A percentile compares a stretch with the other conserved stretches of the same genome.
These are phyloP conservation scores for Poecilus cupreus DNA, from an alignment of 2,888 invertebrate species.

Conservation along the genomic window DNA sequence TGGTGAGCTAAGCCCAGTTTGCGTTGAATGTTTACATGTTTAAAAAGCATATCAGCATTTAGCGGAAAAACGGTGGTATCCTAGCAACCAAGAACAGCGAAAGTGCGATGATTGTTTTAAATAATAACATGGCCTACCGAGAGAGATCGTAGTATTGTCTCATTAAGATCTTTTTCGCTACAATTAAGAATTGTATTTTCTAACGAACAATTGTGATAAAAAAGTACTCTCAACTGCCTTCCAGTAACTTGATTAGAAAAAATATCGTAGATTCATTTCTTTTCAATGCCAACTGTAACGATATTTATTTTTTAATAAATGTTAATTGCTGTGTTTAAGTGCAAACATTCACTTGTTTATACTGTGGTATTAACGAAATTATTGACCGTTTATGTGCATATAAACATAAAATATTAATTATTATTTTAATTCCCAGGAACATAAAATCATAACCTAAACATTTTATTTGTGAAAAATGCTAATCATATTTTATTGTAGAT, in stretches of 20 bases:
- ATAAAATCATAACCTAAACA: no score
- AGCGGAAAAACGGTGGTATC: conserved; percentile 22
- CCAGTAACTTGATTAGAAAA: no score
- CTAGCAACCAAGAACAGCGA: conserved; percentile 2
- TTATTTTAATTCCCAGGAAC: no score
- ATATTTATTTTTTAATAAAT: no score
- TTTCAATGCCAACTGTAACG: no score
- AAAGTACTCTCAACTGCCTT: not conserved
- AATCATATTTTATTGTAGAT: not conserved
- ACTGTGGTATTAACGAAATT: no score
- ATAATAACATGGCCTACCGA: not conserved
- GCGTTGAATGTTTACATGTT: conserved; percentile 11
- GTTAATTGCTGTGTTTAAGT: no score
- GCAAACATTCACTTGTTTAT: no score
- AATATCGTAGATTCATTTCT: no score
- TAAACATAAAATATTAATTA: no score
- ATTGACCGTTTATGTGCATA: no score
- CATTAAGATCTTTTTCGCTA: conserved; percentile 10
- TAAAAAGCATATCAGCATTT: conserved; percentile 47
- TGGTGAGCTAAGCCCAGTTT: not conserved
- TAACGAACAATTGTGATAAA: conserved; percentile 2
- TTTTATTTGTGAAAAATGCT: no score
- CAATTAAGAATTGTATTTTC: conserved; percentile 10
- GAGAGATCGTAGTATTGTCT: not conserved
- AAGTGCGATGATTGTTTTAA: conserved; percentile 42